These are phyloP conservation scores for Leucozona laternaria DNA, from an alignment of 2,888 invertebrate genomes.

Conservation along the genomic window DNA sequence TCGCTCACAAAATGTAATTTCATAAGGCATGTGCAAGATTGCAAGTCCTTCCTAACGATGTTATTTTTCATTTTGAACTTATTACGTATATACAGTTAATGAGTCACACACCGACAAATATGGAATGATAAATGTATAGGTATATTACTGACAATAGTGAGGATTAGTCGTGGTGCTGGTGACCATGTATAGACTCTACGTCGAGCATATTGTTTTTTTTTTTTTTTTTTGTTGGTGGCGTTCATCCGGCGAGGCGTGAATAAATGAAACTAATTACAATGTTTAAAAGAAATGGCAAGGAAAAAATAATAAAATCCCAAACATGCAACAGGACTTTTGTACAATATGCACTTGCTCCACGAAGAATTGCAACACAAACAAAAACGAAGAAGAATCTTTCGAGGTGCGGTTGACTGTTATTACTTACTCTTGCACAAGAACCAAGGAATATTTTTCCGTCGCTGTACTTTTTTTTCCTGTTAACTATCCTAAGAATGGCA, in stretches of 20 bases:
- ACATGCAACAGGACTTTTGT: slow-evolving; percentile 36
- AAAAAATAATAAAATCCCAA: slow-evolving; percentile 12
- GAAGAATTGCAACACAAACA: not conserved
- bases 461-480: not conserved
- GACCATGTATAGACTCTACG: not conserved
- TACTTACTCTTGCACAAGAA: not conserved
- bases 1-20: slow-evolving; percentile 23
- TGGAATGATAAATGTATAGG: not conserved
- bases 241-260: slow-evolving; percentile 29
- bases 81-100: slow-evolving; percentile 9
- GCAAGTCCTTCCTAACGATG: slow-evolving; percentile 15
- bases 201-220: not conserved
- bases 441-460: slow-evolving; percentile 11
- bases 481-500: slow-evolving; percentile 26
- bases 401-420: slow-evolving; percentile 19
- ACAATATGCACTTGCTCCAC: not conserved
- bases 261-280: slow-evolving; percentile 58
- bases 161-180: not conserved
- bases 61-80: slow-evolving; percentile 3
- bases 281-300: slow-evolving; percentile 10
- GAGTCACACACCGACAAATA: slow-evolving; percentile 23
- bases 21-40: slow-evolving; percentile 17
- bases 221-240: not conserved
- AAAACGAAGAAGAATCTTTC: not conserved
- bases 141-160: too few species aligned